These are phyloP conservation scores for Stegastes partitus DNA, from an alignment of 2,113 vertebrate species.

Conservation along the genomic window DNA sequence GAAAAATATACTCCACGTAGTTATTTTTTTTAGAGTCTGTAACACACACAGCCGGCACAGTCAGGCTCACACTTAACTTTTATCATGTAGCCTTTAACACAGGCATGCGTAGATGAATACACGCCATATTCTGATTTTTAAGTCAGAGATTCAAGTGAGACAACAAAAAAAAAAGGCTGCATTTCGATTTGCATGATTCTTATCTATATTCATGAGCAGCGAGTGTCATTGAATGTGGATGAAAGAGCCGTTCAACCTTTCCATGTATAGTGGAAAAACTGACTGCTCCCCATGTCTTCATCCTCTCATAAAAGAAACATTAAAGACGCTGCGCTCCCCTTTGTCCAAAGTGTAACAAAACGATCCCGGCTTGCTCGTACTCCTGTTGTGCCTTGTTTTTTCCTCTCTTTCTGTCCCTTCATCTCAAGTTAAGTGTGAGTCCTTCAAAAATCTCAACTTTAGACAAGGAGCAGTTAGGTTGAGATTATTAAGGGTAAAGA, in stretches of 20 bases:
- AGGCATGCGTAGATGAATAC: not conserved
- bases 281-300: slow-evolving; percentile 63
- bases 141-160: slow-evolving; percentile 31
- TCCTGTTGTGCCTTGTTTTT: slow-evolving; percentile 41
- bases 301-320: slow-evolving; percentile 75
- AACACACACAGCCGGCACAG: not conserved
- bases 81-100: not conserved
- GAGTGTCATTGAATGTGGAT: slow-evolving; percentile 68
- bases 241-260: slow-evolving; percentile 63
- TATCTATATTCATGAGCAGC: slow-evolving; percentile 65
- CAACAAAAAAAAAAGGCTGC: slow-evolving; percentile 9
- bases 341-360: slow-evolving; percentile 63
- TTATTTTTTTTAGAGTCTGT: not conserved
- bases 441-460: slow-evolving; percentile 44
- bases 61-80: not conserved
- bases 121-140: slow-evolving; percentile 1
- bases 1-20: not conserved
- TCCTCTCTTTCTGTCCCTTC: slow-evolving; percentile 38
- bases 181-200: slow-evolving; percentile 58
- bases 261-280: slow-evolving; percentile 60
- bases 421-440: slow-evolving; percentile 33
- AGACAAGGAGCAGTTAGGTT: slow-evolving; percentile 27
- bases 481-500: not conserved
- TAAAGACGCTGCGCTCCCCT: slow-evolving; percentile 57
- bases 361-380: slow-evolving; percentile 31